Evolutionary conservation across 2,888 invertebrate genomes (phyloP).

Genomic region (Ectobius pallidus): DNA sequence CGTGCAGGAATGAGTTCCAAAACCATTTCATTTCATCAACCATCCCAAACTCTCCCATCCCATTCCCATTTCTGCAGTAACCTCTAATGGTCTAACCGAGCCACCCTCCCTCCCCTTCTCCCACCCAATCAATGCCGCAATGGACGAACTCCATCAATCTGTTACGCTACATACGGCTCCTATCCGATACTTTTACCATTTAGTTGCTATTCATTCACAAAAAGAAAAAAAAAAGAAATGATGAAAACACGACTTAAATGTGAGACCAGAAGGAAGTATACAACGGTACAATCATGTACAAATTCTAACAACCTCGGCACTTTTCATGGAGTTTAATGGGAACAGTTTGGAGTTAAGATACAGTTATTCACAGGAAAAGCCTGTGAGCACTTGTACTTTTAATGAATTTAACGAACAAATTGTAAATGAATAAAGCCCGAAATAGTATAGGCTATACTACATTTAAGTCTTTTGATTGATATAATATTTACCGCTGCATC

Average conservation of each 20-base stretch:
- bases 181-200: slow-evolving; percentile 17
- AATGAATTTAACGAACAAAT: too few relatives aligned
- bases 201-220: slow-evolving; percentile 25
- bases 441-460: too few relatives aligned
- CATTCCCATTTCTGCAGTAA: neutral
- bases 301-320: too few relatives aligned
- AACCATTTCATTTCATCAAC: slow-evolving; percentile 37
- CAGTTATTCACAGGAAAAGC: too few relatives aligned
- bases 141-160: slow-evolving; percentile 26
- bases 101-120: neutral
- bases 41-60: slow-evolving; percentile 1
- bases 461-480: too few relatives aligned
- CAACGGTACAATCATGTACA: too few relatives aligned
- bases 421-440: too few relatives aligned
- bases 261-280: neutral
- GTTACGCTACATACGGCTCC: slow-evolving; percentile 12
- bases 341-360: too few relatives aligned
- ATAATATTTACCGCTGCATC: too few relatives aligned
- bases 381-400: too few relatives aligned
- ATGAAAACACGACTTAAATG: neutral
- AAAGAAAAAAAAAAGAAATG: neutral
- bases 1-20: slow-evolving; percentile 39
- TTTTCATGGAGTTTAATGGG: too few relatives aligned
- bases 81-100: slow-evolving; percentile 24
- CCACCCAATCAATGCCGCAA: slow-evolving; percentile 24